These are phyloP conservation scores for Drosophila kambysellisi DNA, from an alignment of 2,888 invertebrate species.

Conservation along the genomic window DNA sequence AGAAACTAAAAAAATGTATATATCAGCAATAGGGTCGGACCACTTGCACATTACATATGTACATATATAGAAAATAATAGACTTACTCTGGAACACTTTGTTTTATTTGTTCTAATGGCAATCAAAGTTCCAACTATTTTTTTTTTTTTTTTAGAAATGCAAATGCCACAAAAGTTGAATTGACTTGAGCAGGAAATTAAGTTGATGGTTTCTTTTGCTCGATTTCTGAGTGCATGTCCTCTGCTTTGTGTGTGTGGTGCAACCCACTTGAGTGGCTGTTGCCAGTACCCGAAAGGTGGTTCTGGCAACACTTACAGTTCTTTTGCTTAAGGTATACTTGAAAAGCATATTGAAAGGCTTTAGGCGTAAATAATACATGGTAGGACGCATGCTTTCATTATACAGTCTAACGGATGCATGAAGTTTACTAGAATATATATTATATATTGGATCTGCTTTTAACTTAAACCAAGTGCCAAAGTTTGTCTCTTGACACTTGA, in stretches of 20 bases:
- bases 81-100: constrained; percentile 5
- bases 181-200: constrained; percentile 78
- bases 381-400: constrained; percentile 7
- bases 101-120: constrained; percentile 70
- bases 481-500: background rate
- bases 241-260: constrained; percentile 32
- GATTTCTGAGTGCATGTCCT: constrained; percentile 38
- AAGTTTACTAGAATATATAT: background rate
- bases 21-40: background rate
- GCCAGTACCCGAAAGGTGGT: constrained; percentile 12
- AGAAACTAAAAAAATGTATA: background rate
- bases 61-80: background rate
- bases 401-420: background rate
- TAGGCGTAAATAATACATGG: constrained; percentile 44
- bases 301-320: constrained; percentile 32
- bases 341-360: constrained; percentile 66
- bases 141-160: constrained; percentile 50
- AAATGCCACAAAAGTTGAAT: constrained; percentile 78
- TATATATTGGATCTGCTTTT: background rate
- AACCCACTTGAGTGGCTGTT: constrained; percentile 45
- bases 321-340: constrained; percentile 39
- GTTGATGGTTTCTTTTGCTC: constrained; percentile 64
- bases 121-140: constrained; percentile 67
- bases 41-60: constrained; percentile 1
- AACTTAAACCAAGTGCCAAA: background rate